Evolutionary conservation across 2,888 invertebrate species (phyloP).

Genomic region (Limnephilus rhombicus): DNA sequence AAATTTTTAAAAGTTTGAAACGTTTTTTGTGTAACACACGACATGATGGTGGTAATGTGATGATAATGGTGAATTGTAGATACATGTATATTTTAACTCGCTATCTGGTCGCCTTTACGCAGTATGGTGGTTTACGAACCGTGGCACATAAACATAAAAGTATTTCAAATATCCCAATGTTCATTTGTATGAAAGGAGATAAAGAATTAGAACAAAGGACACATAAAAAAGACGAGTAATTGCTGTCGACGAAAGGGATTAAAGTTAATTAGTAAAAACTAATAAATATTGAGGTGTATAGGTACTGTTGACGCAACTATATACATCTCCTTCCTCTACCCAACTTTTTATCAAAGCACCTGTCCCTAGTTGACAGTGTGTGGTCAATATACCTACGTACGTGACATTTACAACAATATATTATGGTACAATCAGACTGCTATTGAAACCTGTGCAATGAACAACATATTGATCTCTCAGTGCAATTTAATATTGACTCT

Average conservation of each 20-base stretch:
- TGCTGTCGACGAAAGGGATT: background rate
- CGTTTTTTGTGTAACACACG: background rate
- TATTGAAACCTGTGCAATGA: too few species aligned
- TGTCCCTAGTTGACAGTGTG: too few species aligned
- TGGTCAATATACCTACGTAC: too few species aligned
- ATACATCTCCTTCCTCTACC: too few species aligned
- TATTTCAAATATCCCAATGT: background rate
- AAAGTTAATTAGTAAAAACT: background rate
- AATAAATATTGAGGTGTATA: too few species aligned
- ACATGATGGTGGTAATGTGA: background rate
- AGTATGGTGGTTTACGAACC: background rate
- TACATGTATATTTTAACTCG: background rate
- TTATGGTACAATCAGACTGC: too few species aligned
- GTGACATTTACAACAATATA: too few species aligned
- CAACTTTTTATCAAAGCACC: too few species aligned
- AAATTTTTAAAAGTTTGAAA: background rate
- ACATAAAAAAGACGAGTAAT: background rate
- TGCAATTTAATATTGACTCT: too few species aligned
- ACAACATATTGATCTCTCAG: too few species aligned
- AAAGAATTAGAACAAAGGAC: background rate
- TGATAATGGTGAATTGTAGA: background rate
- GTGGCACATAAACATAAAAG: background rate
- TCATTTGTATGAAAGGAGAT: background rate
- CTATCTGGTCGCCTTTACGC: background rate
- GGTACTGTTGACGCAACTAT: too few species aligned